Percentiles rank a stretch among this genome's conserved stretches.
Conservation (phyloP, 1,140 invertebrate genomes). For the Drosophila mojavensis region DNA sequence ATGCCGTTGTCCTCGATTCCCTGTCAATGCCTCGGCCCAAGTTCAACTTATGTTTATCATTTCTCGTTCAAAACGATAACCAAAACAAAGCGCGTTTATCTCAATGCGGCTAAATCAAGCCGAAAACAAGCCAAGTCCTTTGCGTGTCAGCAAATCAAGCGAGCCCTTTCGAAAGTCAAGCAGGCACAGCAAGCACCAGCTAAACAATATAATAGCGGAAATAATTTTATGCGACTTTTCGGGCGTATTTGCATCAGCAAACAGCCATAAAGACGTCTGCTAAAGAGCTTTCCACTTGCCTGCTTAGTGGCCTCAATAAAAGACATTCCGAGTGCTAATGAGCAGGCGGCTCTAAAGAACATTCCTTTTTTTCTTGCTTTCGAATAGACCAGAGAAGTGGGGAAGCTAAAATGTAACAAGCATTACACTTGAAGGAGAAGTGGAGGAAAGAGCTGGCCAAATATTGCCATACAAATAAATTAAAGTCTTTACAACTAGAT, state of each 20-base stretch:
- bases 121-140: slow-evolving; percentile 25
- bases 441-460: neutral
- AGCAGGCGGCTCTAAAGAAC: slow-evolving; percentile 25
- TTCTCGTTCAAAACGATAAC: slow-evolving; percentile 53
- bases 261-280: slow-evolving; percentile 62
- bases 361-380: neutral
- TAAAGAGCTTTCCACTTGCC: slow-evolving; percentile 28
- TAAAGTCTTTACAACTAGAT: neutral
- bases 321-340: slow-evolving; percentile 55
- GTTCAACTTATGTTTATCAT: slow-evolving; percentile 70
- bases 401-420: neutral
- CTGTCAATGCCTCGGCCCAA: slow-evolving; percentile 48
- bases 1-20: slow-evolving; percentile 14
- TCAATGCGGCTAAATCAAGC: slow-evolving; percentile 69
- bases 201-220: slow-evolving; percentile 70
- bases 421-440: neutral
- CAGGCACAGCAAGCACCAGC: slow-evolving; percentile 33
- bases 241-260: slow-evolving; percentile 69
- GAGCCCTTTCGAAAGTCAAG: slow-evolving; percentile 32
- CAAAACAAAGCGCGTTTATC: slow-evolving; percentile 76
- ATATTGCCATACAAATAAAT: neutral
- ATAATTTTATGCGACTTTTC: slow-evolving; percentile 71
- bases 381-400: too few species aligned
- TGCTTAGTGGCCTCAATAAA: slow-evolving; percentile 51
- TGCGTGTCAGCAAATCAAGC: slow-evolving; percentile 66